Conservation (phyloP, 2,797 vertebrate genomes). For the Diceros bicornis region DNA sequence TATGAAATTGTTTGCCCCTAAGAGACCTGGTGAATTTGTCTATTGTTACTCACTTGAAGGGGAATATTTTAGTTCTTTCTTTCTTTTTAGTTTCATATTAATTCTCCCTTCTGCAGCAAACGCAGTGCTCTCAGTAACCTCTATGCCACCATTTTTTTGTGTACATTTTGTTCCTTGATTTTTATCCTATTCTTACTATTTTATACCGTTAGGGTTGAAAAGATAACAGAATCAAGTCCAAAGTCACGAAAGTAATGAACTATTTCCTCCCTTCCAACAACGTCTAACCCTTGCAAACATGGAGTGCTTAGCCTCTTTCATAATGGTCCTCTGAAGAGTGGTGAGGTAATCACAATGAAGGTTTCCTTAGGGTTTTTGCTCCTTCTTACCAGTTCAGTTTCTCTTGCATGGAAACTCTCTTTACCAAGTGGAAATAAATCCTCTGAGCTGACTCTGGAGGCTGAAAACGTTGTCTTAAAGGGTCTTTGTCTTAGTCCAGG, state of each 20-base stretch:
- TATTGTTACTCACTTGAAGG: neutral
- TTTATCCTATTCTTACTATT: neutral
- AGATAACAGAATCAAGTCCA: neutral
- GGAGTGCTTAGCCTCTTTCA: neutral
- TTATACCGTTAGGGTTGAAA: neutral
- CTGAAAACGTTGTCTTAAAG: neutral
- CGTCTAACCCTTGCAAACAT: neutral
- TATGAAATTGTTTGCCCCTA: neutral
- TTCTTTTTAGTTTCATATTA: constrained; percentile 5
- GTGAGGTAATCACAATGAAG: neutral
- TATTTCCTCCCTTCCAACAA: neutral
- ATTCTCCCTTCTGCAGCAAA: neutral
- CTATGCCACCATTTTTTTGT: neutral
- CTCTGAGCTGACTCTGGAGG: neutral
- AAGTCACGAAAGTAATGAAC: neutral
- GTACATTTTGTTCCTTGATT: neutral
- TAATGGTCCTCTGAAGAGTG: neutral
- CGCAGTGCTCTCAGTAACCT: neutral
- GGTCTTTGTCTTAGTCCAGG: neutral
- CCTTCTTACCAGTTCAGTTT: neutral
- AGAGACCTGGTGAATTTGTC: neutral
- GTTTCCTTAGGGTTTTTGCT: neutral
- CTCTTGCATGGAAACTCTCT: neutral
- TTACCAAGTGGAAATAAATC: neutral
- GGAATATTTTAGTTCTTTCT: neutral